phyloP scores from a whole-genome alignment of 2,113 vertebrate genomes.

The Ctenodactylus gundi region DNA sequence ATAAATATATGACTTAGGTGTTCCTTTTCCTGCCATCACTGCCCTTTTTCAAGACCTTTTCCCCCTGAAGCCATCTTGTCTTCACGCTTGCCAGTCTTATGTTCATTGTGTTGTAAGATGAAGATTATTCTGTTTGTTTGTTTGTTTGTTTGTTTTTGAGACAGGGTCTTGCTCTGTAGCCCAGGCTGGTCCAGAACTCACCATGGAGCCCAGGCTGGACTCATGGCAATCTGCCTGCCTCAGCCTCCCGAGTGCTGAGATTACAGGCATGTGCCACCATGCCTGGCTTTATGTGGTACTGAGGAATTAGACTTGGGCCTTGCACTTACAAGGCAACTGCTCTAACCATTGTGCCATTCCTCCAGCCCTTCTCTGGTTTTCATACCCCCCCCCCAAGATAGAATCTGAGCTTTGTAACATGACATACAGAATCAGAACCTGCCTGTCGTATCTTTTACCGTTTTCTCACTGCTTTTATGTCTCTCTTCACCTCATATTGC shows the following conservation, averaged over 20 bases:
- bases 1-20: background rate
- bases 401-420: background rate
- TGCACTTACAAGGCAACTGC: no score
- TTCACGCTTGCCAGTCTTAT: constrained; percentile 1
- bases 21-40: background rate
- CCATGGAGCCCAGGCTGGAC: no score
- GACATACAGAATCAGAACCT: background rate
- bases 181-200: no score
- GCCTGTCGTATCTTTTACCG: background rate
- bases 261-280: no score
- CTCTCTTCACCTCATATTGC: background rate
- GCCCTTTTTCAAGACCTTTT: constrained; percentile 9
- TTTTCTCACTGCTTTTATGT: constrained; percentile 25
- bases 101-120: constrained; percentile 12
- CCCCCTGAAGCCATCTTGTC: background rate
- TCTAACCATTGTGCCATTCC: no score
- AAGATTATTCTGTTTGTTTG: constrained; percentile 42
- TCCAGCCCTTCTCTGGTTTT: no score
- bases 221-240: no score
- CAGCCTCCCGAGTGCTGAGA: no score
- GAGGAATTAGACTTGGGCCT: no score
- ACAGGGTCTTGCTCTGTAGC: no score
- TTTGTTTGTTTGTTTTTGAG: no score
- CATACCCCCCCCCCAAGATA: background rate
- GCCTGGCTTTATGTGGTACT: no score